Evolutionary conservation across 2,797 vertebrate genomes (phyloP), one percentile per base, ranked within the genome.

Genomic region (Rhinophrynus dorsalis): DNA sequence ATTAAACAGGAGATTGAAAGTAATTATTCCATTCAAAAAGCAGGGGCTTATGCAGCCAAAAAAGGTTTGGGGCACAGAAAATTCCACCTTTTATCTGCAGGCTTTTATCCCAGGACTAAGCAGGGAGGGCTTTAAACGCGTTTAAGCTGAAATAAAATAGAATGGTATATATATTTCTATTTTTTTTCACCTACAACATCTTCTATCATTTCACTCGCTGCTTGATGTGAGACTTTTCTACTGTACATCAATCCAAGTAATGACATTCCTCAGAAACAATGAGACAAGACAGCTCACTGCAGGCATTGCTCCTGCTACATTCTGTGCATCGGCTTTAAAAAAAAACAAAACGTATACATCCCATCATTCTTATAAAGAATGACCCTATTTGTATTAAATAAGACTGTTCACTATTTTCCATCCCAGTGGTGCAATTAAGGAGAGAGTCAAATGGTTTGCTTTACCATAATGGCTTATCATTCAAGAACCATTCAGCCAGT

Each of bases 261-360:
- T 58, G 42, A 33, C 29, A 24, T 26, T 47, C 27, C 15, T 7
- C 38, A 35, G 52, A 57, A 37, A 20, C 52, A 57, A 57, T 56
- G 29, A 37, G 27, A 65, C 30, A 6, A 5, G 62, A 40, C 62
- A 40, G 33, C 48, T 42, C 4, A 42, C 48, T 32, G 52, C 15
- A 23, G 21, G 15, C 12, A 3, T 6, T 6, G 24, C 48, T 65
- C 15, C 9, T 64, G 61, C 35, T 48, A 38, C n/a, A 18, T 8
- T 23, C 5, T 21, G 5, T 47, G 44, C 44, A 23, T 47, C n/a
- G n/a, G n/a, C n/a, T n/a, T n/a, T n/a, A n/a, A n/a, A n/a, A n/a
- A n/a, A n/a, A n/a, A n/a, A n/a, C n/a, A n/a, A n/a, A n/a, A n/a
- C n/a, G n/a, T n/a, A n/a, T n/a, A n/a, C n/a, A n/a, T n/a, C n/a